Evolutionary conservation across 2,113 vertebrate species (phyloP).

Genomic region (Candoia aspera): DNA sequence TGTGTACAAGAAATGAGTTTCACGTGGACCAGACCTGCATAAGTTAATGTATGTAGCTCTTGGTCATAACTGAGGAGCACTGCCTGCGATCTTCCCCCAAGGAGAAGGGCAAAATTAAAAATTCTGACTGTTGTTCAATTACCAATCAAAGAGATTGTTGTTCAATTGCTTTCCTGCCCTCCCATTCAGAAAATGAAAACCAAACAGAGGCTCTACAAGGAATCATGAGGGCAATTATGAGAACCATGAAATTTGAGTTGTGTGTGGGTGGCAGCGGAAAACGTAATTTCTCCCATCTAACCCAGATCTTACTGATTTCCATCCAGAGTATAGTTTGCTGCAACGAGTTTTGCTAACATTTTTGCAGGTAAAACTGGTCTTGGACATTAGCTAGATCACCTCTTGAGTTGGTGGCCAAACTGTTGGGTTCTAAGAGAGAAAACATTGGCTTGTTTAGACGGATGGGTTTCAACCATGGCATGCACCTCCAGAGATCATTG

Average conservation of each 20-base stretch:
- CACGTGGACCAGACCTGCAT: background rate
- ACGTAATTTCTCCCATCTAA: background rate
- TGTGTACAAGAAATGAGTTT: background rate
- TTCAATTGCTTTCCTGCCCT: too few species aligned
- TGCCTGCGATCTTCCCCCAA: background rate
- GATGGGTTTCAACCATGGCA: background rate
- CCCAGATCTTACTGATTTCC: too few species aligned
- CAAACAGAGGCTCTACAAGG: background rate
- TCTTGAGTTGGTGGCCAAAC: too few species aligned
- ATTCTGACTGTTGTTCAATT: too few species aligned
- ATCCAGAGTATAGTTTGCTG: too few species aligned
- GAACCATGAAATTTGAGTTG: background rate
- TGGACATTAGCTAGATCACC: background rate
- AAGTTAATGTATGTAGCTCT: too few species aligned
- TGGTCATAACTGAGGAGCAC: background rate
- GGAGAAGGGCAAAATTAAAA: background rate
- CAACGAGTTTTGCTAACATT: background rate
- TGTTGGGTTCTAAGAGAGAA: background rate
- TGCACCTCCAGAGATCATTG: rapidly evolving
- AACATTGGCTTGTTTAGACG: background rate
- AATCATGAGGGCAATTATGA: background rate
- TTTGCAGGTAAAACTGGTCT: background rate
- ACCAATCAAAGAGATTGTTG: too few species aligned
- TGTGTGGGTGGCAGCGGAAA: background rate
- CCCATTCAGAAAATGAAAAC: background rate